Base-by-base conservation (phyloP, 1,140 invertebrate species). In the Drosophila sp. region DNA sequence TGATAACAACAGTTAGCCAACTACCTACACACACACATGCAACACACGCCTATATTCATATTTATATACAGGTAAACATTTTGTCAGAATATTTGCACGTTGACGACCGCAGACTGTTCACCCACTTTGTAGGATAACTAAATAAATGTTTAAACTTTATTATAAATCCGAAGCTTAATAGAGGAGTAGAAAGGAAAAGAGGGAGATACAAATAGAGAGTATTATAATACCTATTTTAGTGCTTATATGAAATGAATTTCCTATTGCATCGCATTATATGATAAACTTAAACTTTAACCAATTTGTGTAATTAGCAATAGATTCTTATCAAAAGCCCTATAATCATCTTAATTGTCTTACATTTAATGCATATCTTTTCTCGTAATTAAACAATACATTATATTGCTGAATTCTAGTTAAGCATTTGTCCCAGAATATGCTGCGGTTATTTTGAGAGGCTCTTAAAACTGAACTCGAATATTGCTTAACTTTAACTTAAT, bases 1-100 rank as follows among this genome's bases (percentile, higher is more conserved):
- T 75, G 82, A 89, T 79, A 87, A 82, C 65, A 69, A 62, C 50
- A 74, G 65, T 70, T 67, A 59, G 70, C 11, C n/a, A 48, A 36
- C 11, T 13, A 32, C 13, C 14, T 21, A 45, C 43, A 36, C 6
- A 45, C 9, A 16, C 53, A 25, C 34, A 18, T 5, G 0, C 5
- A 40, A 41, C 14, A 41, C 7, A 41, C 7, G 9, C 14, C 3
- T 16, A 41, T 41, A 43, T 9, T 25, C 64, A 65, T 64, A n/a
- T 58, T 40, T 58, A 46, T 58, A 38, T n/a, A n/a, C n/a, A 18
- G 13, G n/a, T 57, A 58, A 58, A 36, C 53, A 14, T 59, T 50
- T 14, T 50, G 46, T 50, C 7, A 13, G 16, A 50, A 50, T 50
- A 50, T 72, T 58, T 67, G 25, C 14, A 46, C 43, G 21, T 59